Evolutionary conservation across 2,797 vertebrate genomes (phyloP).

Genomic region (Rhynchonycteris naso): DNA sequence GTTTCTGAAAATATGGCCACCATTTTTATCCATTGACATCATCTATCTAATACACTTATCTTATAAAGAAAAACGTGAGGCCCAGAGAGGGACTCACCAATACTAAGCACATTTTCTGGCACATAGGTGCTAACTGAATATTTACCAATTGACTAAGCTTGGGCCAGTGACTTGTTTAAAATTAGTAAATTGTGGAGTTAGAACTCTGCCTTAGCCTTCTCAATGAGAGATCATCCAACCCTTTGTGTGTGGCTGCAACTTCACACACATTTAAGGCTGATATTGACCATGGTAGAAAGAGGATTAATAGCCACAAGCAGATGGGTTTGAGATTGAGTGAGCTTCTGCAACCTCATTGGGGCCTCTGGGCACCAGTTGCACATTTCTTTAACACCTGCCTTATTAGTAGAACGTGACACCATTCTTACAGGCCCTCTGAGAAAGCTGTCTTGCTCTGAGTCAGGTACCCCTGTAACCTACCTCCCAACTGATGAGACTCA

Average conservation of each 20-base stretch:
- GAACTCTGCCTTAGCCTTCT: not conserved
- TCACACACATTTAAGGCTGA: not conserved
- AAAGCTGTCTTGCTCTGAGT: not conserved
- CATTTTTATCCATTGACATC: not conserved
- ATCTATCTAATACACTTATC: not conserved
- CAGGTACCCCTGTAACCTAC: not conserved
- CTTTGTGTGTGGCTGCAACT: not conserved
- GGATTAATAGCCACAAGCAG: not conserved
- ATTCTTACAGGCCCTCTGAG: not conserved
- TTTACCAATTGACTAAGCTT: not conserved
- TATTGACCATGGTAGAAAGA: not conserved
- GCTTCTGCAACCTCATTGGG: not conserved
- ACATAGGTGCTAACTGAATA: not conserved
- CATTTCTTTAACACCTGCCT: not conserved
- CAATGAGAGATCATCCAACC: not conserved
- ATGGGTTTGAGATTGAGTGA: not conserved
- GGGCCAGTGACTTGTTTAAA: not conserved
- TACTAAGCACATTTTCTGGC: not conserved
- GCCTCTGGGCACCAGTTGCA: not conserved
- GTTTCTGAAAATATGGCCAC: constrained; percentile 16
- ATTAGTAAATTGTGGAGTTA: not conserved
- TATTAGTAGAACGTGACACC: not conserved
- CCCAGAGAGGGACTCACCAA: not conserved
- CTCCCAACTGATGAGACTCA: not conserved
- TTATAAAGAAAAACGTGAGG: not conserved